These are phyloP conservation scores for Forbesichthys agassizii DNA, from an alignment of 2,113 vertebrate species.

Conservation along the genomic window DNA sequence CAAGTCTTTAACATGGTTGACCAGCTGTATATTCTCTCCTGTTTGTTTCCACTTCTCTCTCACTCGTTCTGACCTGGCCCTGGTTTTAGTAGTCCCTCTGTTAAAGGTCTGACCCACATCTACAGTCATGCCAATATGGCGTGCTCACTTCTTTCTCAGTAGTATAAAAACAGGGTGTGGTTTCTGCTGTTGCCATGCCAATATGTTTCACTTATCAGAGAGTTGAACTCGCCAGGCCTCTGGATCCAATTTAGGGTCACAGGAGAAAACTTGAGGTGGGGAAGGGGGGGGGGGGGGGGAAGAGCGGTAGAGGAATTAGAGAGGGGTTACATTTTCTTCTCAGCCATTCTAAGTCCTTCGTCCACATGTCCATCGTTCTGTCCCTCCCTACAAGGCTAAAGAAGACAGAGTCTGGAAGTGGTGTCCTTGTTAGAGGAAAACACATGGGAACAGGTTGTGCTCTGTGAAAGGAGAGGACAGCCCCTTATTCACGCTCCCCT, in stretches of 20 bases:
- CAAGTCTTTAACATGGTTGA: too few relatives aligned
- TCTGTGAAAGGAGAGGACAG: conserved; percentile 12
- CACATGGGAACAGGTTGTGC: conserved; percentile 56
- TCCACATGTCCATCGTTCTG: conserved; percentile 23
- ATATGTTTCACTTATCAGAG: too few relatives aligned
- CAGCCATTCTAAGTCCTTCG: conserved; percentile 13
- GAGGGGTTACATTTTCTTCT: not conserved
- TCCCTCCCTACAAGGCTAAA: conserved; percentile 69
- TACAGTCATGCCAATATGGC: too few relatives aligned
- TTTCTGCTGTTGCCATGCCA: too few relatives aligned
- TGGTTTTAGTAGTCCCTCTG: too few relatives aligned
- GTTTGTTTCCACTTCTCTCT: too few relatives aligned
- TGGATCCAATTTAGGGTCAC: not conserved
- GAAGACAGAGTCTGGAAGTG: conserved; percentile 50
- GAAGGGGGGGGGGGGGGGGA: too few relatives aligned
- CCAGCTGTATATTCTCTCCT: too few relatives aligned
- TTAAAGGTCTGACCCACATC: too few relatives aligned
- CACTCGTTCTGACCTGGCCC: too few relatives aligned
- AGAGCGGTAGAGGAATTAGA: not conserved
- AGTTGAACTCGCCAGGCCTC: not conserved
- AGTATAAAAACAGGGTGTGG: too few relatives aligned
- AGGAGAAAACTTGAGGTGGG: not conserved
- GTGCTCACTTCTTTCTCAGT: too few relatives aligned
- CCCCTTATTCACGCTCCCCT: conserved; percentile 32
- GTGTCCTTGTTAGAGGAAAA: conserved; percentile 63